These are phyloP conservation scores for Pseudocheirus occidentalis DNA, from an alignment of 2,797 vertebrate genomes.

Conservation along the genomic window DNA sequence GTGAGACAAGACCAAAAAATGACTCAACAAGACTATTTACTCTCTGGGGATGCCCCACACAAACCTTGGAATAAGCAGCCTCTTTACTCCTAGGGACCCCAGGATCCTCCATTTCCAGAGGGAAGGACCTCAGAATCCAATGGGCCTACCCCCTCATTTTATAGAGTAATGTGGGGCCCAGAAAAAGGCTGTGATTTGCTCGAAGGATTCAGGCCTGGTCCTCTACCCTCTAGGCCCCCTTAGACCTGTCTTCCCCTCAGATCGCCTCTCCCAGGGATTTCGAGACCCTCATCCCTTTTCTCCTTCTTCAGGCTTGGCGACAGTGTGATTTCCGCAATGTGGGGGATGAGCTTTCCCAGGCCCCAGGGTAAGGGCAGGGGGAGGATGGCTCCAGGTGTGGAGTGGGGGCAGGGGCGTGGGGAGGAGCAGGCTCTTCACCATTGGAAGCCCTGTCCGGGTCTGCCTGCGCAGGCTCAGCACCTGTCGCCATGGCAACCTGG, in stretches of 20 bases:
- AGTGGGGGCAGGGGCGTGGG: background rate
- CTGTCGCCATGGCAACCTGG: slow-evolving; percentile 56
- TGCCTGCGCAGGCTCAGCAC: background rate
- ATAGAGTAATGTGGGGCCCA: background rate
- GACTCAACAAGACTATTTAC: background rate
- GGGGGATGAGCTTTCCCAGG: background rate
- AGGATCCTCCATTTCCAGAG: background rate
- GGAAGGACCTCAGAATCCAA: background rate
- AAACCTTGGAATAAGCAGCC: background rate
- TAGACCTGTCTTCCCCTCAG: background rate
- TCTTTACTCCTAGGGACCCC: background rate
- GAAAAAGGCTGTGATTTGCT: background rate
- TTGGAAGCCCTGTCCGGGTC: background rate
- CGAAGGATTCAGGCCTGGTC: background rate
- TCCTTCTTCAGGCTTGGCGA: background rate
- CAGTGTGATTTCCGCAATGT: background rate
- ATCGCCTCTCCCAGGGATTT: background rate
- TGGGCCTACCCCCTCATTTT: background rate
- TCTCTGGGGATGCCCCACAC: background rate
- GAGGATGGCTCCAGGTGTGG: background rate
- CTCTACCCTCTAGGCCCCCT: too few relatives aligned
- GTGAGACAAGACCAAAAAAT: background rate
- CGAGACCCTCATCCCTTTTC: background rate
- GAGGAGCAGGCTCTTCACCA: too few relatives aligned
- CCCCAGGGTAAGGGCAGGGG: background rate